Base-by-base conservation (phyloP, 1,140 invertebrate species). In the Drosophila santomea region DNA sequence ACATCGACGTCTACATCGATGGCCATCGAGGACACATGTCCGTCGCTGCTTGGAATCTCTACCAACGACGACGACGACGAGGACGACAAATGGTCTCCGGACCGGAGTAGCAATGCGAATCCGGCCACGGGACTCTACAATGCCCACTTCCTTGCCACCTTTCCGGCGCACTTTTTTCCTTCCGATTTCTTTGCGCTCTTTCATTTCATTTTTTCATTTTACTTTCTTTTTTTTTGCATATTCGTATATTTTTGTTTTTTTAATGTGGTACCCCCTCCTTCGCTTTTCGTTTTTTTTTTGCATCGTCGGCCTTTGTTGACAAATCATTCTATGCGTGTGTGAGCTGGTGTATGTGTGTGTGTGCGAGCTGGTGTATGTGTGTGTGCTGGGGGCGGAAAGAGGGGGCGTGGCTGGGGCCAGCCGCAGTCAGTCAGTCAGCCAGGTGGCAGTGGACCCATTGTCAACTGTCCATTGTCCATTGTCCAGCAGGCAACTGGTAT, bases 71-170 rank as follows among this genome's bases (percentile, higher is more conserved):
- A 68, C 20, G 20, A 20, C 17, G 45, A 52, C 25, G 25, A 3
- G 14, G 60, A 66, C 43, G 43, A 44, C 64, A 68, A 68, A 68
- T 68, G 64, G 64, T 68, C 64, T 66, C 64, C 64, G 64, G 64
- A 47, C 60, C 64, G 52, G 52, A 57, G 64, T 69, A 43, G 44
- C 52, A 44, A 58, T 71, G 35, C 64, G 64, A 68, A 66, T 66
- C 68, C 68, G 68, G 66, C 68, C 68, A 71, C 52, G 43, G 43
- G 66, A 71, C 68, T 55, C 67, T 71, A 71, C 68, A 71, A 71
- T 71, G 66, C 43, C 60, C 66, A 71, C 68, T 71, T 71, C 68
- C 68, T 71, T 71, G 64, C 64, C 64, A 71, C 68, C 68, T 71
- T 71, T 71, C 68, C 68, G 68, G 64, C 43, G 64, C 35, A 71